Evolutionary conservation across 2,888 invertebrate species (phyloP).

Genomic region (Pharmacophagus antenor): DNA sequence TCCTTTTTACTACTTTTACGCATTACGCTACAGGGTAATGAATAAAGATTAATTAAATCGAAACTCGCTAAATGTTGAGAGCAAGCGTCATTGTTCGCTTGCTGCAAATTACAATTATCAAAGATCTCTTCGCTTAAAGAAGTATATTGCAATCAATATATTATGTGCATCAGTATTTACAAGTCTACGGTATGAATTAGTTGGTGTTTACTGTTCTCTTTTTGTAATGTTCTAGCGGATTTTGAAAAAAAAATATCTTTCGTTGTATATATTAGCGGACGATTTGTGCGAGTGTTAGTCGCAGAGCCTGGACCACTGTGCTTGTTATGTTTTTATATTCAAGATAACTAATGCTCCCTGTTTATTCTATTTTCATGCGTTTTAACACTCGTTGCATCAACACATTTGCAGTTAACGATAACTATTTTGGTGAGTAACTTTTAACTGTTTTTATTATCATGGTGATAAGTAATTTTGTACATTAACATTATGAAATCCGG

Average conservation of each 20-base stretch:
- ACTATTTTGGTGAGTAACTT: conserved; percentile 97
- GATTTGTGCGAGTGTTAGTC: background rate
- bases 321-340: conserved; percentile 15
- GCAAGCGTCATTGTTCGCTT: too few species aligned
- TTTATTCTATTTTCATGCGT: conserved; percentile 71
- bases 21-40: too few species aligned
- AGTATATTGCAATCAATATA: too few species aligned
- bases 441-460: conserved; percentile 6
- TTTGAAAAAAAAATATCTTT: background rate
- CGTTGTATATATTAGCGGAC: background rate
- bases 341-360: conserved; percentile 33
- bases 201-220: background rate
- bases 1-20: too few species aligned
- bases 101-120: too few species aligned
- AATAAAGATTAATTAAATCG: background rate
- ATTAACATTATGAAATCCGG: background rate
- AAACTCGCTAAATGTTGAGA: background rate
- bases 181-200: too few species aligned
- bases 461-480: background rate
- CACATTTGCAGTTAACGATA: conserved; percentile 96
- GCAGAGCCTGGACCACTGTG: conserved; percentile 1
- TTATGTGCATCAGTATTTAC: too few species aligned
- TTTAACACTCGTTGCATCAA: conserved; percentile 70
- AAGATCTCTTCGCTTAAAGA: background rate
- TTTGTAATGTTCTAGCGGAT: background rate